A percentile compares a stretch with the other conserved stretches of the same genome.
phyloP scores from a whole-genome alignment of 2,113 vertebrate genomes.

The Proteles cristata region DNA sequence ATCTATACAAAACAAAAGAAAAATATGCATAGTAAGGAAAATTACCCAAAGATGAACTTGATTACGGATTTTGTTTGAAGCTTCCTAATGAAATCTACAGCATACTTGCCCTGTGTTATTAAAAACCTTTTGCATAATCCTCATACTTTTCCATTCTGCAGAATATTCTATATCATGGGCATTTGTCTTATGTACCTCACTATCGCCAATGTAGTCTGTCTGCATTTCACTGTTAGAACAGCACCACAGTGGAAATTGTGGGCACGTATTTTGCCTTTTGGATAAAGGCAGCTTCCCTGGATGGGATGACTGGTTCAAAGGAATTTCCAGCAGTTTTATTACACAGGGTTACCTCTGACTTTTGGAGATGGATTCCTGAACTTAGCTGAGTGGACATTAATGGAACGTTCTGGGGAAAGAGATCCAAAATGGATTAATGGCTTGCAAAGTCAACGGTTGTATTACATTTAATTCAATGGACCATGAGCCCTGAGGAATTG shows the following conservation, averaged over 20 bases:
- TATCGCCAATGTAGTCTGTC: rapidly evolving
- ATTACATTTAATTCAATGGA: rapidly evolving
- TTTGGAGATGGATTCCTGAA: background rate
- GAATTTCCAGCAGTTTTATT: background rate
- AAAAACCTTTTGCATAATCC: rapidly evolving
- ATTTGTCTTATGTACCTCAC: background rate
- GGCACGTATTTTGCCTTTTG: background rate
- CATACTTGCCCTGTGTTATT: rapidly evolving
- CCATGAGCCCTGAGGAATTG: background rate
- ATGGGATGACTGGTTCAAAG: background rate
- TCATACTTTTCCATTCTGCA: rapidly evolving
- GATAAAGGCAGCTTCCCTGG: background rate
- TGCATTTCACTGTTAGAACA: rapidly evolving
- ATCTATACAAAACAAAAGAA: background rate
- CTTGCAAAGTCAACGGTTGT: rapidly evolving
- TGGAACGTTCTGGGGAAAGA: background rate
- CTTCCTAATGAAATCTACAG: background rate
- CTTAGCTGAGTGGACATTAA: background rate
- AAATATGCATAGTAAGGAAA: rapidly evolving
- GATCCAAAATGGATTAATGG: background rate
- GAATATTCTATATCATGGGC: rapidly evolving
- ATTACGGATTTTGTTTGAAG: background rate
- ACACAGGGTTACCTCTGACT: background rate
- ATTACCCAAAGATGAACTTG: background rate
- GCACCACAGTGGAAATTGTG: rapidly evolving